Evolutionary conservation across 2,888 invertebrate genomes (phyloP).

Genomic region (Anarsia innoxiella): DNA sequence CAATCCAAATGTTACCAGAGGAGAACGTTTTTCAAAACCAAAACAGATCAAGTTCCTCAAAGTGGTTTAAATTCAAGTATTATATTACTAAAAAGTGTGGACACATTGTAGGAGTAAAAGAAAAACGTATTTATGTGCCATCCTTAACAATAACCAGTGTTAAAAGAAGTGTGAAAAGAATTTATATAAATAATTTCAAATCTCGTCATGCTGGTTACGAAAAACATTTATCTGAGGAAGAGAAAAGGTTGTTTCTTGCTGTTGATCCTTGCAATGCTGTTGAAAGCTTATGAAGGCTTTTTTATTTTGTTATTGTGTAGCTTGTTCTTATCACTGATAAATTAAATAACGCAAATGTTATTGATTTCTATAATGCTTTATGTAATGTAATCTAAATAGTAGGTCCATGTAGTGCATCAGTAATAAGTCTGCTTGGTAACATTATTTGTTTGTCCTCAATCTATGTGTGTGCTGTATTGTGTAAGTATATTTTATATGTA

Average conservation of each 20-base stretch:
- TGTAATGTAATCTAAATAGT: not conserved
- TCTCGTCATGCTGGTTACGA: conserved; percentile 75
- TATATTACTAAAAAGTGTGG: conserved; percentile 38
- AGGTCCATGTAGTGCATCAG: too few species aligned
- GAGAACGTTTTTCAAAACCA: not conserved
- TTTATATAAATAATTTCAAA: conserved; percentile 49
- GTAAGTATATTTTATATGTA: conserved; percentile 7
- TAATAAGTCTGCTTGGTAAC: not conserved
- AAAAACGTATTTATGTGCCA: conserved; percentile 46
- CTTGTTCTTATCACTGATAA: too few species aligned
- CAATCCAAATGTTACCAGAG: too few species aligned
- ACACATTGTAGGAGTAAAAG: conserved; percentile 31
- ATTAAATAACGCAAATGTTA: too few species aligned
- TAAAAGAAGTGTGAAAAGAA: conserved; percentile 52
- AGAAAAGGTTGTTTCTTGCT: conserved; percentile 75
- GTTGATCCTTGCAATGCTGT: conserved; percentile 41
- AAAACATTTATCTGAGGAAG: conserved; percentile 80
- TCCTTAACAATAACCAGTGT: conserved; percentile 50
- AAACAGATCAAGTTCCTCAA: conserved; percentile 12
- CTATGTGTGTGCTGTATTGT: not conserved
- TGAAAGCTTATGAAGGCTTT: conserved; percentile 47
- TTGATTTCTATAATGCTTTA: too few species aligned
- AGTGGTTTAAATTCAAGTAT: conserved; percentile 46
- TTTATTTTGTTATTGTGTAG: conserved; percentile 10
- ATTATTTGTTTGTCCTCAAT: conserved; percentile 2